Base-by-base conservation (phyloP, 2,797 vertebrate genomes). In the Buphagus erythrorhynchus region DNA sequence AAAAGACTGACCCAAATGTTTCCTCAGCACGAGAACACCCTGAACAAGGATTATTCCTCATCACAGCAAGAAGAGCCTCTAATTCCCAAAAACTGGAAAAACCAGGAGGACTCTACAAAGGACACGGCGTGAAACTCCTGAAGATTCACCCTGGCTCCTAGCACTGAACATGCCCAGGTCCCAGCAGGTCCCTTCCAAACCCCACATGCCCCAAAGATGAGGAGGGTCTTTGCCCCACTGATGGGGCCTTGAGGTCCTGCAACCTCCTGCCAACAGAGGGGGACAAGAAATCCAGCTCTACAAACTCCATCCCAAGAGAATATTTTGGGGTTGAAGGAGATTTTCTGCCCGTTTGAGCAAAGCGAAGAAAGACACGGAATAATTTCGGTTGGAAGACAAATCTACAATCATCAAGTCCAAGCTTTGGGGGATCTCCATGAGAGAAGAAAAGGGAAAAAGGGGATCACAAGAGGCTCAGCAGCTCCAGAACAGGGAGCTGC, bases 231-330 rank as follows among this genome's bases (percentile, higher is more conserved):
- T 46, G 75, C 49, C 49, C 38, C 7, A 21, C 49, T 46, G 54
- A 19, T 35, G 52, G 8, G 4, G 31, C n/a, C 22, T 55, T 22
- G 4, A 26, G 78, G 46, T 43, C 48, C 22, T 83, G 13, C 68
- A 57, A 0, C 74, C 83, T 96, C 87, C 82, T 29, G 31, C 90
- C 96, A 93, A 93, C 91, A 95, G 96, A 97, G 94, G 85, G 94
- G 86, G 77, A 73, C 68, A 59, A 57, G 90, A 89, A 95, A 95
- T 74, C 6, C 77, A 46, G 4, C 65, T 43, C 59, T 1, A 40
- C 26, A 80, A 88, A 35, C n/a, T 18, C 42, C 10, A 54, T 9
- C 45, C 68, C 51, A 19, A 65, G 33, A 0, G 0, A 13, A 1
- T 4, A 7, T 14, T 74, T 63, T 26, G 6, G 48, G 31, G 15